Evolutionary conservation across 2,113 vertebrate species (phyloP).

Genomic region (Hydrolagus affinis): DNA sequence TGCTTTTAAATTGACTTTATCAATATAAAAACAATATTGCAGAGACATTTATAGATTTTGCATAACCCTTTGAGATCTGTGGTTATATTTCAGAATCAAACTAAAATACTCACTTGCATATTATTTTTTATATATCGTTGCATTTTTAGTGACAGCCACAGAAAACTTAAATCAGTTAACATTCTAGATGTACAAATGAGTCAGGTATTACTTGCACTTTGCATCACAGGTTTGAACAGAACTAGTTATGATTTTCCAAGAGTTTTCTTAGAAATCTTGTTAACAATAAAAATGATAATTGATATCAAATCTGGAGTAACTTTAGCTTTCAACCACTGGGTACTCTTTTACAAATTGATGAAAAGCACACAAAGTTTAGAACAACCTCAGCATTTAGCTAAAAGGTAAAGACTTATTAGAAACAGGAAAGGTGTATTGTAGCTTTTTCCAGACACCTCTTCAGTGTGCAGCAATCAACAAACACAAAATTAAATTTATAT

Average conservation of each 20-base stretch:
- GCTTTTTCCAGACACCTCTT: conserved; percentile 3
- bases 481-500: neutral
- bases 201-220: neutral
- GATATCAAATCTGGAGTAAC: neutral
- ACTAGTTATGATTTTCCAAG: neutral
- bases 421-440: conserved; percentile 24
- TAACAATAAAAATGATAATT: neutral
- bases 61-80: neutral
- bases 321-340: neutral
- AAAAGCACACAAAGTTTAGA: neutral
- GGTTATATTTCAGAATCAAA: neutral
- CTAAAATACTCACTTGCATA: neutral
- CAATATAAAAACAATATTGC: neutral
- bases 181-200: neutral
- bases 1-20: neutral
- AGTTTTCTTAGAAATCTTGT: neutral
- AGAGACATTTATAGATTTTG: neutral
- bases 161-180: neutral
- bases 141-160: neutral
- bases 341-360: neutral
- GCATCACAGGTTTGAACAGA: neutral
- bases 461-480: neutral
- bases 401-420: conserved; percentile 3
- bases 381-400: neutral
- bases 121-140: neutral